Conservation (phyloP, 1,140 invertebrate genomes). For the Rhagoletis zephyria region DNA sequence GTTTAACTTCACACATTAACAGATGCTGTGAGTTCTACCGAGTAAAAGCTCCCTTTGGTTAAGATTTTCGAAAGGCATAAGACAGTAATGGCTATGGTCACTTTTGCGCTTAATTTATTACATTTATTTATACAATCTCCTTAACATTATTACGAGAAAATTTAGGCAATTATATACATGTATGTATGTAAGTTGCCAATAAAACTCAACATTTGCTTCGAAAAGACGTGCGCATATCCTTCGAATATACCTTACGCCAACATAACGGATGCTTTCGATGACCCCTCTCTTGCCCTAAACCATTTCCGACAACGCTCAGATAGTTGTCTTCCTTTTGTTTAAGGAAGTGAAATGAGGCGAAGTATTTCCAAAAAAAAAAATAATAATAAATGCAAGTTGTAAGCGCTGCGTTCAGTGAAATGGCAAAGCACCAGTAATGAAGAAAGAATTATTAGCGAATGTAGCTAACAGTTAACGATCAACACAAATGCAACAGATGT, state of each 20-base stretch:
- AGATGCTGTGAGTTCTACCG: too few relatives aligned
- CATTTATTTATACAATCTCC: too few relatives aligned
- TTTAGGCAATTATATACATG: too few relatives aligned
- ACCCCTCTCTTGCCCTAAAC: neutral
- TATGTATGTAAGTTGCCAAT: neutral
- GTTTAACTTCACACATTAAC: too few relatives aligned
- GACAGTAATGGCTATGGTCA: too few relatives aligned
- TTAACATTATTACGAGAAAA: too few relatives aligned
- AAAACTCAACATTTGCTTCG: constrained; percentile 14
- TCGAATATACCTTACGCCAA: neutral
- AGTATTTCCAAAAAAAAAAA: neutral
- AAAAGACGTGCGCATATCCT: neutral
- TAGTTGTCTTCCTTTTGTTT: constrained; percentile 40
- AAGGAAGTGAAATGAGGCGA: constrained; percentile 34
- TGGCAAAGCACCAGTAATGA: neutral
- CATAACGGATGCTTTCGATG: neutral
- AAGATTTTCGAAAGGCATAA: too few relatives aligned
- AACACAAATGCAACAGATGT: constrained; percentile 38
- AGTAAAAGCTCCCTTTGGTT: too few relatives aligned
- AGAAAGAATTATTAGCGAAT: constrained; percentile 39
- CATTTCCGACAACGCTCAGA: neutral
- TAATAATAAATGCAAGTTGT: neutral
- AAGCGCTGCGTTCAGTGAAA: neutral
- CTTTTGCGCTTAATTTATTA: too few relatives aligned
- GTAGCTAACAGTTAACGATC: constrained; percentile 48